Conservation (phyloP, 1,140 invertebrate species). For the Pectinophora gossypiella region DNA sequence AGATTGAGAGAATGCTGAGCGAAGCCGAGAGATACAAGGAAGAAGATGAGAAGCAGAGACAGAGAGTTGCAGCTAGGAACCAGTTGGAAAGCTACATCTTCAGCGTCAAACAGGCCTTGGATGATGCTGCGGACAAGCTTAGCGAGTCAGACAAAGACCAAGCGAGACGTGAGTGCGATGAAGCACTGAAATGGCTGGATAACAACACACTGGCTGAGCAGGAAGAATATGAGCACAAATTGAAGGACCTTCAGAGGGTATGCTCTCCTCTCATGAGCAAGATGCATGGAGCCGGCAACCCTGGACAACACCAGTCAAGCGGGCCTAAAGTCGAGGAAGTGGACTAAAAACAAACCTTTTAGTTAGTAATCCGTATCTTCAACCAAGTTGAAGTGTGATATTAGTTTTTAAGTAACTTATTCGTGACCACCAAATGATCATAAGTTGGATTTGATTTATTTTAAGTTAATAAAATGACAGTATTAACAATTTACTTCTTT, state of each 20-base stretch:
- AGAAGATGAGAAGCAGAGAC: slow-evolving; percentile 79
- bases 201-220: slow-evolving; percentile 82
- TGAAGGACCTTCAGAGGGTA: slow-evolving; percentile 81
- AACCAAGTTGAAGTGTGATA: background rate
- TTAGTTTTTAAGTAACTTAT: background rate
- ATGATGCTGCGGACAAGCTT: slow-evolving; percentile 53
- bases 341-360: slow-evolving; percentile 39
- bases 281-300: slow-evolving; percentile 73
- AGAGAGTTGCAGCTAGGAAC: slow-evolving; percentile 85
- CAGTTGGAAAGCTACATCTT: slow-evolving; percentile 86
- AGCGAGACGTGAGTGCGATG: slow-evolving; percentile 72
- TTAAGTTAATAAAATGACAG: background rate
- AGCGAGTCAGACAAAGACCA: slow-evolving; percentile 76
- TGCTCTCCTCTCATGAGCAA: slow-evolving; percentile 84
- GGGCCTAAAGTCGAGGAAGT: slow-evolving; percentile 82
- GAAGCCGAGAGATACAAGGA: slow-evolving; percentile 81
- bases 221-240: slow-evolving; percentile 85
- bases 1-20: slow-evolving; percentile 91
- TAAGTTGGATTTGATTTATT: background rate
- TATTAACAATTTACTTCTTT: background rate
- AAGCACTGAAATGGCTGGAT: slow-evolving; percentile 73
- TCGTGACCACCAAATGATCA: background rate
- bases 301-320: slow-evolving; percentile 8
- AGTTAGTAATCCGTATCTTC: background rate
- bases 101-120: slow-evolving; percentile 80